Base-by-base conservation (phyloP, 2,113 vertebrate species). In the Micronycteris hirsuta region DNA sequence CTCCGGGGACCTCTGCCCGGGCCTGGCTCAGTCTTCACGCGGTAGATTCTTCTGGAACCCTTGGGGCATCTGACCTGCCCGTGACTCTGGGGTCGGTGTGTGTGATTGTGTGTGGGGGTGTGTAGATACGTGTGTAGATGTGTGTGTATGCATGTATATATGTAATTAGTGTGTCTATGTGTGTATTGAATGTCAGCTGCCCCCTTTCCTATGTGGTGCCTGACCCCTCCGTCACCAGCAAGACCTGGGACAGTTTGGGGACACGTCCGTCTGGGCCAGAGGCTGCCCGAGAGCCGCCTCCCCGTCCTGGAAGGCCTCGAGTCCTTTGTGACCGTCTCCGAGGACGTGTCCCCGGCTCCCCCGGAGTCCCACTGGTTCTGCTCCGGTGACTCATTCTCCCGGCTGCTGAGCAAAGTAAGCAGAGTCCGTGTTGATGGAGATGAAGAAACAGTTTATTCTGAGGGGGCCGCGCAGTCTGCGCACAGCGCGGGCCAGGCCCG, bases 371-470 rank as follows among this genome's bases (percentile, higher is more conserved):
- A 7, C 49, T 41, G 47, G 52, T 87, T 76, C 86, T 94, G 19
- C 71, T 87, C 86, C 68, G 85, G 56, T 74, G 76, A 95, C 87
- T 90, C 76, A 83, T 89, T 56, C 95, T 97, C 97, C 92, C 16
- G 68, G 89, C 70, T 71, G 16, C 85, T 96, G 77, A 49, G 93
- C 96, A 65, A 93, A 95, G 68, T 76, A 67, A 96, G 65, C 63
- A 94, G 68, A 93, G 70, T 74, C 65, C n/a, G 24, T 83, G 56
- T 94, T 93, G 92, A 95, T 43, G 76, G 76, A 91, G 96, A 86
- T 3, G 49, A 91, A 96, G 93, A 81, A 90, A 89, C 15, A 76
- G n/a, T 10, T 0, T 85, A 89, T 41, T 81, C 87, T 20, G 5
- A 56, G 89, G 63, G 56, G 93, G 3, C 76, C 14, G 0, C 88